Conservation (phyloP, 2,113 vertebrate genomes). For the Colistium nudipinnis region DNA sequence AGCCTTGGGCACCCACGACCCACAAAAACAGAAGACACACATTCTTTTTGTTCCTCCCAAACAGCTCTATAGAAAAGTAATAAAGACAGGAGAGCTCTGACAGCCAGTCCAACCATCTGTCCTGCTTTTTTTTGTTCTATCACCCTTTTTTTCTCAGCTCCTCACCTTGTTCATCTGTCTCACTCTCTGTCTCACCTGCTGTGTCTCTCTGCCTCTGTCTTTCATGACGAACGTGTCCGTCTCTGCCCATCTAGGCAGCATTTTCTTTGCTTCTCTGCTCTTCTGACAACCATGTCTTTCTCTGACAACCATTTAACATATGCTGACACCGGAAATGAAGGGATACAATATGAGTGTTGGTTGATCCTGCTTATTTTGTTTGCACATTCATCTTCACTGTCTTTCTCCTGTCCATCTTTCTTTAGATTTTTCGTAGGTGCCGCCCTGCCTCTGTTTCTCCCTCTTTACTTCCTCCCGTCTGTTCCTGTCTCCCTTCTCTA, state of each 20-base stretch:
- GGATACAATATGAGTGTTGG: neutral
- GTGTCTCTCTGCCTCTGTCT: neutral
- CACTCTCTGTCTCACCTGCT: neutral
- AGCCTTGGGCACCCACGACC: conserved; percentile 67
- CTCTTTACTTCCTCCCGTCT: conserved; percentile 47
- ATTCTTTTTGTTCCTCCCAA: conserved; percentile 69
- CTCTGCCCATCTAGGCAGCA: too few relatives aligned
- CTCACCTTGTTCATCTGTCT: conserved; percentile 36
- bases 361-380: neutral
- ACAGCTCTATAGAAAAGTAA: conserved; percentile 72
- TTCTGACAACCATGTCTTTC: neutral
- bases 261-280: neutral
- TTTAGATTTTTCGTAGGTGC: neutral
- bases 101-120: conserved; percentile 53
- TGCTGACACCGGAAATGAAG: too few relatives aligned
- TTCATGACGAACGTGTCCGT: neutral
- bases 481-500: conserved; percentile 40
- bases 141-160: conserved; percentile 17
- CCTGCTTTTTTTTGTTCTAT: conserved; percentile 36
- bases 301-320: neutral
- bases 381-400: too few relatives aligned
- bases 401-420: neutral
- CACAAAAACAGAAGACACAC: conserved; percentile 67
- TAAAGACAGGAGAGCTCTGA: conserved; percentile 70
- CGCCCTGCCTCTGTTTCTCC: neutral